Percentiles rank a stretch among this genome's conserved stretches.
These are phyloP conservation scores for Eupithecia tripunctaria DNA, from an alignment of 2,888 invertebrate genomes.

Conservation along the genomic window DNA sequence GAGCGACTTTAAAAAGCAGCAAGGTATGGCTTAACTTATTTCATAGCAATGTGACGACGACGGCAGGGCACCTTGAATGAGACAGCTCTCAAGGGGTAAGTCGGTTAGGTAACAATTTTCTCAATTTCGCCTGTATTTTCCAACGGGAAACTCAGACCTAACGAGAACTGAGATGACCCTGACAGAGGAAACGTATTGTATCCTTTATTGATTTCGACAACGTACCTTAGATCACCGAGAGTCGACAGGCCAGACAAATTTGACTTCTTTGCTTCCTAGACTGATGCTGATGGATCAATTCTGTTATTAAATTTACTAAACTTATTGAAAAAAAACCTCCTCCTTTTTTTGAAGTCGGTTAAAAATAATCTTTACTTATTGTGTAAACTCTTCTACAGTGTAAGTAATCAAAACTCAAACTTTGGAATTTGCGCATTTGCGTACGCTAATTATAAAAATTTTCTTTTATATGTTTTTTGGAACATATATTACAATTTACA, in stretches of 20 bases:
- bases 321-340: too few relatives aligned
- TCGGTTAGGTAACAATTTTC: not conserved
- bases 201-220: slow-evolving; percentile 12
- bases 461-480: not conserved
- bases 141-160: not conserved
- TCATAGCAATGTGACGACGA: not conserved
- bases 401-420: not conserved
- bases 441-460: not conserved
- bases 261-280: not conserved
- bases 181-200: slow-evolving; percentile 10
- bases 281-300: not conserved
- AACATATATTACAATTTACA: too few relatives aligned
- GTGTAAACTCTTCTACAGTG: not conserved
- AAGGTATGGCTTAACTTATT: not conserved
- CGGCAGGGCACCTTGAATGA: not conserved
- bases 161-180: not conserved
- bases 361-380: too few relatives aligned
- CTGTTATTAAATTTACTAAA: not conserved
- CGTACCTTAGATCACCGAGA: not conserved
- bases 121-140: not conserved
- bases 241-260: not conserved
- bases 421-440: not conserved
- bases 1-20: not conserved
- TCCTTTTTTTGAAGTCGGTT: too few relatives aligned
- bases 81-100: not conserved